Percentiles rank a stretch among this genome's conserved stretches.
phyloP scores from a whole-genome alignment of 2,888 invertebrate species.

The Electrophaes corylata region DNA sequence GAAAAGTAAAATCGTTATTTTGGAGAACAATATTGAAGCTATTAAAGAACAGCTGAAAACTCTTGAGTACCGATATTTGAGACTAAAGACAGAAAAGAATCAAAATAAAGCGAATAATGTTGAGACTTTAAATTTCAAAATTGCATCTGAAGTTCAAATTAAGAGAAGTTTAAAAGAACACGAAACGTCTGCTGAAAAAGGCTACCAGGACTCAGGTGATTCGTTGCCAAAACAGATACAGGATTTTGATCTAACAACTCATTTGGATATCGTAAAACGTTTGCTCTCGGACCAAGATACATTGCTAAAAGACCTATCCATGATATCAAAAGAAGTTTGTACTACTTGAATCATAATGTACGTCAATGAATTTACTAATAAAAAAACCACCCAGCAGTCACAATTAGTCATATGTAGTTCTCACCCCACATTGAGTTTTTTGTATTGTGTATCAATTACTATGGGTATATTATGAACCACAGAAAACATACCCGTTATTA shows the following conservation, averaged over 20 bases:
- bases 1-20: conserved; percentile 54
- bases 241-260: conserved; percentile 50
- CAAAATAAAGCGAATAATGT: conserved; percentile 21
- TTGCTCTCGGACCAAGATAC: conserved; percentile 59
- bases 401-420: too few species aligned
- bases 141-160: conserved; percentile 24
- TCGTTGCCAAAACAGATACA: conserved; percentile 14
- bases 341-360: neutral
- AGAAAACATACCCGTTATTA: too few species aligned
- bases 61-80: conserved; percentile 44
- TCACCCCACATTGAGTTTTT: too few species aligned
- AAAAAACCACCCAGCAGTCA: too few species aligned
- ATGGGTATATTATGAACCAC: too few species aligned
- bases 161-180: conserved; percentile 8
- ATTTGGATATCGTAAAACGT: conserved; percentile 56
- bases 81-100: conserved; percentile 42
- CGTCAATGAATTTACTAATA: too few species aligned
- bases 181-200: neutral
- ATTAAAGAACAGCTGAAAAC: conserved; percentile 49
- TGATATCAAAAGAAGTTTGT: conserved; percentile 43
- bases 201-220: conserved; percentile 14
- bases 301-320: conserved; percentile 54
- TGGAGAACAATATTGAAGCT: conserved; percentile 52
- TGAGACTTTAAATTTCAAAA: conserved; percentile 10
- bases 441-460: too few species aligned